Evolutionary conservation across 2,888 invertebrate species (phyloP).

Genomic region (Barypeithes pellucidus): DNA sequence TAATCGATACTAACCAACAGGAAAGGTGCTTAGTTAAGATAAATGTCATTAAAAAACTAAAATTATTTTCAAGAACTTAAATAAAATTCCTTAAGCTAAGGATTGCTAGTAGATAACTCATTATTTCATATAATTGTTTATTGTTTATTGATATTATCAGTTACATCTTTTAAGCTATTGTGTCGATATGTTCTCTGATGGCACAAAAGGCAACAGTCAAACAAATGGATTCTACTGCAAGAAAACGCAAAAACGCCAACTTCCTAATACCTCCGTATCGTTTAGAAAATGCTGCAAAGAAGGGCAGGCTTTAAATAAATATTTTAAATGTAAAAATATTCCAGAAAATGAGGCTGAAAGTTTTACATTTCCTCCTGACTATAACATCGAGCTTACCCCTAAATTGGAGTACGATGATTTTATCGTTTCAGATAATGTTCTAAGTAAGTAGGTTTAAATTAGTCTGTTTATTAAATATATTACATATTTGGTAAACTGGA

Average conservation of each 20-base stretch:
- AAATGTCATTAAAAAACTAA: no score
- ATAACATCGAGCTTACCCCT: neutral
- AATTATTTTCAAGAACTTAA: no score
- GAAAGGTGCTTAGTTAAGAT: no score
- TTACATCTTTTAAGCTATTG: conserved; percentile 54
- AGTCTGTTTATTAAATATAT: no score
- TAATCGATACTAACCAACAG: no score
- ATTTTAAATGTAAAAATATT: conserved; percentile 15
- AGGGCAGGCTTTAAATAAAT: conserved; percentile 9
- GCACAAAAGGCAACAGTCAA: conserved; percentile 29
- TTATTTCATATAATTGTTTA: no score
- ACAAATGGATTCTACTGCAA: conserved; percentile 54
- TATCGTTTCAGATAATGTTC: neutral
- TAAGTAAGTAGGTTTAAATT: conserved; percentile 18
- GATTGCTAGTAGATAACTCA: no score
- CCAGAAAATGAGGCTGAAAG: no score
- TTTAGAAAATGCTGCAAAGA: conserved; percentile 37
- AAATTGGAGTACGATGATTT: conserved; percentile 3
- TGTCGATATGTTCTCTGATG: conserved; percentile 54
- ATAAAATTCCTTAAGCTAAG: no score
- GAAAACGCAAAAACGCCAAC: conserved; percentile 12
- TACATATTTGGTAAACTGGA: neutral
- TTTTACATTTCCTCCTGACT: neutral
- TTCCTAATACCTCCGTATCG: neutral
- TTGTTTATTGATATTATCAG: no score